A percentile compares a stretch with the other conserved stretches of the same genome.
These are phyloP conservation scores for Chaitophorus viminalis DNA, from an alignment of 2,888 invertebrate genomes.

Conservation along the genomic window DNA sequence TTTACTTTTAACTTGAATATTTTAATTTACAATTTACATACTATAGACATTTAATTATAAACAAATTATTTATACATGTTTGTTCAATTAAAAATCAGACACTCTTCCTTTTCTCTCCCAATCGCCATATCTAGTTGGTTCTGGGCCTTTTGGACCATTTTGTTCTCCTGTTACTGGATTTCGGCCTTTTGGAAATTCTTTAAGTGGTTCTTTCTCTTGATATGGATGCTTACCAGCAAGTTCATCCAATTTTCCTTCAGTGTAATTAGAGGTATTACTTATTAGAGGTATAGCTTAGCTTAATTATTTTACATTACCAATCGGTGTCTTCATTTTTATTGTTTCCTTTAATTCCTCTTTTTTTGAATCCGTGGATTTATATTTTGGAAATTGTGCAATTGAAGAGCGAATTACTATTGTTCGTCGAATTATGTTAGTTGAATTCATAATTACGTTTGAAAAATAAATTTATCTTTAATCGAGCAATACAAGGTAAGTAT, in stretches of 20 bases:
- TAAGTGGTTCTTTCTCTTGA: constrained; percentile 84
- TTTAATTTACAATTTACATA: constrained; percentile 43
- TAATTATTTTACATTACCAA: constrained; percentile 41
- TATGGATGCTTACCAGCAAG: constrained; percentile 76
- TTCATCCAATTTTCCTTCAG: constrained; percentile 79
- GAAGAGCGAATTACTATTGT: neutral
- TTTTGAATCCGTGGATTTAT: constrained; percentile 33
- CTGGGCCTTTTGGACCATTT: constrained; percentile 95
- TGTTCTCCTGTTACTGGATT: constrained; percentile 95
- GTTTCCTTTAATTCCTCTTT: constrained; percentile 27
- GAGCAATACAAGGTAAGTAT: neutral
- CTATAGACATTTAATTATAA: constrained; percentile 46
- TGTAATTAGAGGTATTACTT: constrained; percentile 61
- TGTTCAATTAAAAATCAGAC: constrained; percentile 83
- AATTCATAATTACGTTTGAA: constrained; percentile 22
- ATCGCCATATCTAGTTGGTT: constrained; percentile 98
- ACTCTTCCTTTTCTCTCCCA: constrained; percentile 99
- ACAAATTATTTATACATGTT: constrained; percentile 47
- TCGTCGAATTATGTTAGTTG: neutral
- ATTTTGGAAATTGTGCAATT: constrained; percentile 7
- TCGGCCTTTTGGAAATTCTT: constrained; percentile 84
- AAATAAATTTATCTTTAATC: neutral
- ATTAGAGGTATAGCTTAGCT: constrained; percentile 64
- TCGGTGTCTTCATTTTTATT: constrained; percentile 59
- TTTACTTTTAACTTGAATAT: constrained; percentile 47